These are phyloP conservation scores for Tromatobia lineatoria DNA, from an alignment of 2,888 invertebrate species.

Conservation along the genomic window DNA sequence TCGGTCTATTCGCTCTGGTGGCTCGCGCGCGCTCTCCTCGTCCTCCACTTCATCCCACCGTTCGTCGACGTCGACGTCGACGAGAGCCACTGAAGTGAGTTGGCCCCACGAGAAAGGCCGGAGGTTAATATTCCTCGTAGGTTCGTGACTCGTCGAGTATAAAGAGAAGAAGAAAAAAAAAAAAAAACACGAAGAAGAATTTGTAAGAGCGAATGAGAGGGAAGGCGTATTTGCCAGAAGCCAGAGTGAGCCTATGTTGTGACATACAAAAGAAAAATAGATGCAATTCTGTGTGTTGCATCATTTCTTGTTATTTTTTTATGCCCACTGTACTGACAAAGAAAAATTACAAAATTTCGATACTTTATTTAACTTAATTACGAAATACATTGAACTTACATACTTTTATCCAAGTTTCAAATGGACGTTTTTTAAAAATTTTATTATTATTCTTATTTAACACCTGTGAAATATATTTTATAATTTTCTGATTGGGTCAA, in stretches of 20 bases:
- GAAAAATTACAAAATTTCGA: no score
- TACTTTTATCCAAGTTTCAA: no score
- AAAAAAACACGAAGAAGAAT: conserved; percentile 34
- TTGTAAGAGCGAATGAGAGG: conserved; percentile 54
- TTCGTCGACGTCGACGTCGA: conserved; percentile 65
- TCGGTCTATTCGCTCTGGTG: conserved; percentile 60
- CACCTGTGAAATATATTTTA: no score
- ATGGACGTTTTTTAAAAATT: no score
- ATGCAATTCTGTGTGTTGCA: conserved; percentile 34
- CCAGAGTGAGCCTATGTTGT: conserved; percentile 38
- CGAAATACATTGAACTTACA: neutral
- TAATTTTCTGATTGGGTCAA: no score
- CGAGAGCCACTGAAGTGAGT: conserved; percentile 68
- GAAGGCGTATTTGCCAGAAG: conserved; percentile 46
- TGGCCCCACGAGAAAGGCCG: conserved; percentile 67
- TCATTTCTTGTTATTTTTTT: conserved; percentile 19
- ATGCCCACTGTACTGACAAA: neutral
- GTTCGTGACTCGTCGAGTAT: conserved; percentile 69
- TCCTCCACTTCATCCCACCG: conserved; percentile 38
- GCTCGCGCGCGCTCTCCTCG: conserved; percentile 45
- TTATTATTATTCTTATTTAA: no score
- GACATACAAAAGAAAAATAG: conserved; percentile 48
- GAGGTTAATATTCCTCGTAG: conserved; percentile 72
- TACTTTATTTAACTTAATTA: neutral
- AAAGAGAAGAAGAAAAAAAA: conserved; percentile 35